A percentile compares a stretch with the other conserved stretches of the same genome.
phyloP scores from a whole-genome alignment of 2,797 vertebrate species.

The Podargus strigoides region DNA sequence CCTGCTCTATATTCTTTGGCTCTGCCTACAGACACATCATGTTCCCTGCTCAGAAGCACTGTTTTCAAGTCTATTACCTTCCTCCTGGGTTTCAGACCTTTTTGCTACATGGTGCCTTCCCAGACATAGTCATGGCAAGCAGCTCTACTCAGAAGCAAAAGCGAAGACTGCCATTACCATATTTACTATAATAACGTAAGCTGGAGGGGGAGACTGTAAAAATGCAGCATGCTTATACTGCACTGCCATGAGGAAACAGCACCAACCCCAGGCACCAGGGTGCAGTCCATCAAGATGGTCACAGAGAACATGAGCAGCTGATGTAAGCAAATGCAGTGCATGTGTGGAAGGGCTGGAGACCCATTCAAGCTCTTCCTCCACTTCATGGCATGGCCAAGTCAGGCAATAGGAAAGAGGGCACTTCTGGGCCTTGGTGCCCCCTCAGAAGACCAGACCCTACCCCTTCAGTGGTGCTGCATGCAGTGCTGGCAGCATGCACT shows the following conservation, averaged over 20 bases:
- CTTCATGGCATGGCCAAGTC: background rate
- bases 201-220: background rate
- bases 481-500: background rate
- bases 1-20: background rate
- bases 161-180: background rate
- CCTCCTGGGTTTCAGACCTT: background rate
- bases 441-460: background rate
- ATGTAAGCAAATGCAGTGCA: background rate
- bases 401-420: background rate
- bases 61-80: background rate
- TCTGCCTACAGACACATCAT: background rate
- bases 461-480: background rate
- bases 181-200: background rate
- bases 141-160: background rate
- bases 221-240: background rate
- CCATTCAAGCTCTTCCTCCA: background rate
- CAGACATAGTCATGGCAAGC: background rate
- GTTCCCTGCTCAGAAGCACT: background rate
- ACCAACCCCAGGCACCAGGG: background rate
- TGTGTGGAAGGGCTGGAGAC: background rate
- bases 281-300: background rate
- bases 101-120: background rate
- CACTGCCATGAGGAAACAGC: background rate
- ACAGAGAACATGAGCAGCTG: background rate
- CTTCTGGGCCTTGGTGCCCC: background rate